Conservation (phyloP, 2,888 invertebrate genomes). For the Gari tellinella region DNA sequence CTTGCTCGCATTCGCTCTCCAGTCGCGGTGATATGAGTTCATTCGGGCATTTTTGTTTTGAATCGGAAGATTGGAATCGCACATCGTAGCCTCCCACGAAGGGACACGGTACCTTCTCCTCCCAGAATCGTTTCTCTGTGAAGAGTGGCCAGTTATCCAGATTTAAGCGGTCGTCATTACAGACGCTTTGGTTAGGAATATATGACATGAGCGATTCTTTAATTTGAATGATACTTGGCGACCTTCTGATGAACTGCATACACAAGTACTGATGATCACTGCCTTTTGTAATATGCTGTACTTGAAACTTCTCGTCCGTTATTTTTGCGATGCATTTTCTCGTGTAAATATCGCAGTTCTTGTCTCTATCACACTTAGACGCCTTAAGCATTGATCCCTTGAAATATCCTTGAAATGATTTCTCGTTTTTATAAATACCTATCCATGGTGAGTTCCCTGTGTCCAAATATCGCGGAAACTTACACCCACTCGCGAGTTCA, state of each 20-base stretch:
- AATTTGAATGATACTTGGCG: slow-evolving; percentile 76
- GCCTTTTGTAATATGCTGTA: slow-evolving; percentile 50
- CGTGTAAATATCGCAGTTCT: slow-evolving; percentile 37
- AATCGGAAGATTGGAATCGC: slow-evolving; percentile 42
- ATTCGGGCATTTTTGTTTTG: slow-evolving; percentile 48
- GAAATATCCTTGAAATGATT: slow-evolving; percentile 50
- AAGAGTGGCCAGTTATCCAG: slow-evolving; percentile 78
- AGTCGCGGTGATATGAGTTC: slow-evolving; percentile 66
- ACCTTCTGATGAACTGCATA: slow-evolving; percentile 74
- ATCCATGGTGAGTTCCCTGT: slow-evolving; percentile 37
- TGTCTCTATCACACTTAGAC: slow-evolving; percentile 29
- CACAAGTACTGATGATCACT: slow-evolving; percentile 64
- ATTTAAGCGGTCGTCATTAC: slow-evolving; percentile 68
- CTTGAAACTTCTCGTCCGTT: slow-evolving; percentile 69
- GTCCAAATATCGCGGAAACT: slow-evolving; percentile 41
- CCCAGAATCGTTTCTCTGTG: slow-evolving; percentile 62
- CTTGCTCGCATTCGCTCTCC: slow-evolving; percentile 77
- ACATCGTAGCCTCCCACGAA: slow-evolving; percentile 68
- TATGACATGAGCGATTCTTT: slow-evolving; percentile 59
- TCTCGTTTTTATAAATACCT: slow-evolving; percentile 33
- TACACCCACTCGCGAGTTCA: slow-evolving; percentile 22
- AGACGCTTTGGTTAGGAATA: slow-evolving; percentile 53
- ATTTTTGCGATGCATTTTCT: slow-evolving; percentile 62
- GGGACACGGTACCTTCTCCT: slow-evolving; percentile 58
- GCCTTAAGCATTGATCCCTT: slow-evolving; percentile 34